phyloP scores from a whole-genome alignment of 1,140 invertebrate genomes.

The Anastrepha obliqua region DNA sequence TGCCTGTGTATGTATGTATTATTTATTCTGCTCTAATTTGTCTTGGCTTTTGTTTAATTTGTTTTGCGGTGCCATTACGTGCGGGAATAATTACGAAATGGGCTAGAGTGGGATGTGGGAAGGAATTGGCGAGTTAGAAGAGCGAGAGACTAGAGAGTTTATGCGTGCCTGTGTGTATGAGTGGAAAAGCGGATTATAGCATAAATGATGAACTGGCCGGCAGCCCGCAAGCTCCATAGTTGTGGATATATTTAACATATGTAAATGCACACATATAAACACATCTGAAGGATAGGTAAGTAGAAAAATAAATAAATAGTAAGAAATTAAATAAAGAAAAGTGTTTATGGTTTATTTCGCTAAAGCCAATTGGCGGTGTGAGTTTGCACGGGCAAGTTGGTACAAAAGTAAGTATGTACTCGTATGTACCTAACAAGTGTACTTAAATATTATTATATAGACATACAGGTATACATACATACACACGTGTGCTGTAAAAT shows the following conservation, averaged over 20 bases:
- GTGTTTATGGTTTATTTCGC: not conserved
- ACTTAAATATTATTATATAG: too few species aligned
- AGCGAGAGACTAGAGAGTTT: not conserved
- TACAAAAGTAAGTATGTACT: too few species aligned
- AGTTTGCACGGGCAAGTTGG: too few species aligned
- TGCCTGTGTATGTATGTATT: not conserved
- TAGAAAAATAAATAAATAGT: not conserved
- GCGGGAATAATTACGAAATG: slow-evolving; percentile 5
- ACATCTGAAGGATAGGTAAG: not conserved
- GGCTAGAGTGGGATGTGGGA: not conserved
- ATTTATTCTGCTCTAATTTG: slow-evolving; percentile 53
- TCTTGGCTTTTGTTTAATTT: slow-evolving; percentile 49
- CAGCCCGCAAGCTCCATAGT: not conserved
- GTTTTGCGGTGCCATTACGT: slow-evolving; percentile 33
- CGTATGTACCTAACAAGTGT: too few species aligned
- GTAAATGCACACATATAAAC: not conserved
- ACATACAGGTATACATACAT: too few species aligned
- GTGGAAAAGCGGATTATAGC: not conserved
- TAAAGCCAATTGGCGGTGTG: not conserved
- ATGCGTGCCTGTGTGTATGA: not conserved
- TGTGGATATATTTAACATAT: not conserved
- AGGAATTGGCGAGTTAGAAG: not conserved
- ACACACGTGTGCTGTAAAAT: too few species aligned
- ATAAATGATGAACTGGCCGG: slow-evolving; percentile 19
- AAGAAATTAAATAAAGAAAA: slow-evolving; percentile 1